These are phyloP conservation scores for Mimas tiliae DNA, from an alignment of 2,888 invertebrate genomes.

Conservation along the genomic window DNA sequence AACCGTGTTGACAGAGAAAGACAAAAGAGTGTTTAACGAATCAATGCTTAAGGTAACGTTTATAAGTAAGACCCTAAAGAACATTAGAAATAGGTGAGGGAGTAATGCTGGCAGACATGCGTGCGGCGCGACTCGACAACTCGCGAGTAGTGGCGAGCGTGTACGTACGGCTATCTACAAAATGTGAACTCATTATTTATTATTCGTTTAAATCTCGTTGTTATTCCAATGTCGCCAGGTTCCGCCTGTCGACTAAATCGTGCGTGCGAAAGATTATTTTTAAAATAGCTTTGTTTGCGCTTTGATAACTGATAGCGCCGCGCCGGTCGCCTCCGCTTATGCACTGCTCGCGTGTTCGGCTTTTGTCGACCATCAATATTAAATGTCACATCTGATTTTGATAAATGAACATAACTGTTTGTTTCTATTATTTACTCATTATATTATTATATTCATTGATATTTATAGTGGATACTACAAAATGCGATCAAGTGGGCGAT, in stretches of 20 bases:
- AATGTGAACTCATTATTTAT: conserved; percentile 55
- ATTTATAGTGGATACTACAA: not conserved
- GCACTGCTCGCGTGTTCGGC: not conserved
- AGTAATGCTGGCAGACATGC: not conserved
- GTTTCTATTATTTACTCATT: not conserved
- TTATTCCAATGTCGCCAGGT: conserved; percentile 69
- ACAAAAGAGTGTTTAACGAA: too few species aligned
- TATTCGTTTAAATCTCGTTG: conserved; percentile 60
- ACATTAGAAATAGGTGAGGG: not conserved
- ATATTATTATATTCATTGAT: too few species aligned
- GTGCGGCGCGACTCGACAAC: too few species aligned
- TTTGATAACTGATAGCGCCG: conserved; percentile 59
- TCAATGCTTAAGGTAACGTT: not conserved
- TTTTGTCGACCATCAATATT: not conserved
- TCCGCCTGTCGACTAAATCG: conserved; percentile 48
- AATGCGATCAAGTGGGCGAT: not conserved
- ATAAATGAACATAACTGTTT: not conserved
- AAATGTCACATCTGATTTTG: not conserved
- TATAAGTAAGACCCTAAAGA: not conserved
- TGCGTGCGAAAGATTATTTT: conserved; percentile 55
- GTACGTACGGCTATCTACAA: conserved; percentile 30
- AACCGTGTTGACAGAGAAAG: too few species aligned
- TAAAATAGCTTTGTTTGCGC: conserved; percentile 60
- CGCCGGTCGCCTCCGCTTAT: not conserved
- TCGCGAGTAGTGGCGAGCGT: too few species aligned